phyloP scores from a whole-genome alignment of 2,888 invertebrate genomes.

The Sinotaia quadrata region DNA sequence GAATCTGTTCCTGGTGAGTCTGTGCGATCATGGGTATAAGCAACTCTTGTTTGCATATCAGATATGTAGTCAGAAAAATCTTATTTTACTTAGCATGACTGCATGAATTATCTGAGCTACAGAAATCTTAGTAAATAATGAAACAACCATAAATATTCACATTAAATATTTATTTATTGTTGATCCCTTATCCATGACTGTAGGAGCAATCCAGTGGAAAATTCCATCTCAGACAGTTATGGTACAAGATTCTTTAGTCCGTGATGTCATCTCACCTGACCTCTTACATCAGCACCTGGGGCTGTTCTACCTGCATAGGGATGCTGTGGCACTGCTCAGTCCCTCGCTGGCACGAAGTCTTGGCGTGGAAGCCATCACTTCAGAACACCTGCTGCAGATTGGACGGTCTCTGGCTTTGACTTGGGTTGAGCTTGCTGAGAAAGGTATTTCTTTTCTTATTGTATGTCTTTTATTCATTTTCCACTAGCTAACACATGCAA shows the following conservation, averaged over 20 bases:
- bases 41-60: too few species aligned
- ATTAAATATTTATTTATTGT: too few species aligned
- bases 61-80: too few species aligned
- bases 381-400: conserved; percentile 65
- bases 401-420: conserved; percentile 50
- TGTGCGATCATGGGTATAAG: too few species aligned
- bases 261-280: conserved; percentile 61
- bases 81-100: too few species aligned
- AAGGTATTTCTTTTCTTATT: conserved; percentile 10
- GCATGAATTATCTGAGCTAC: too few species aligned
- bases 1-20: too few species aligned
- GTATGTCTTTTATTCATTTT: too few species aligned
- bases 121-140: too few species aligned
- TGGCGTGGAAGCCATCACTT: conserved; percentile 64
- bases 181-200: too few species aligned
- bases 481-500: too few species aligned
- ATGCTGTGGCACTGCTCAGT: conserved; percentile 56
- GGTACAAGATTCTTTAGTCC: conserved; percentile 57
- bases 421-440: conserved; percentile 23
- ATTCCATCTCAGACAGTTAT: conserved; percentile 68
- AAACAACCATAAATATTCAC: too few species aligned
- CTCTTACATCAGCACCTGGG: conserved; percentile 61
- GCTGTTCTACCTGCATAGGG: conserved; percentile 64
- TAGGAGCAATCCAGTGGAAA: conserved; percentile 60
- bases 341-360: conserved; percentile 56